phyloP scores from a whole-genome alignment of 2,113 vertebrate genomes.

The Burhinus bistriatus region DNA sequence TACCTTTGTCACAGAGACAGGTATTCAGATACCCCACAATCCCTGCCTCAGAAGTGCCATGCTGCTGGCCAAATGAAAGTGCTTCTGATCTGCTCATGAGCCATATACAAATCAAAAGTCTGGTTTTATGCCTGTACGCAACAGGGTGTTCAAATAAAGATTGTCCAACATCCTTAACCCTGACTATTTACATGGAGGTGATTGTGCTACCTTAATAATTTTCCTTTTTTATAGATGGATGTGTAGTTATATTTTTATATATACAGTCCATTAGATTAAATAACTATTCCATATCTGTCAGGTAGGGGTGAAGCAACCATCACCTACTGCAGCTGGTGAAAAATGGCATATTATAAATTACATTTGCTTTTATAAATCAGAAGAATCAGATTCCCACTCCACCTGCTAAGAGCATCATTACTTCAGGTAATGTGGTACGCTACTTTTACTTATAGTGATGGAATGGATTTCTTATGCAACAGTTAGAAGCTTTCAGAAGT shows the following conservation, averaged over 20 bases:
- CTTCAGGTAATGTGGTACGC: neutral
- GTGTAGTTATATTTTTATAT: neutral
- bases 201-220: neutral
- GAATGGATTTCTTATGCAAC: neutral
- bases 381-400: neutral
- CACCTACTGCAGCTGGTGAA: neutral
- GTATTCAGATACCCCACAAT: accelerated
- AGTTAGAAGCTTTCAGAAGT: neutral
- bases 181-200: neutral
- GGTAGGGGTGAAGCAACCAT: neutral
- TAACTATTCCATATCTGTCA: neutral
- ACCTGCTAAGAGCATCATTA: neutral
- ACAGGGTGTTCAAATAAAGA: neutral
- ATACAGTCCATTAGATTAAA: neutral
- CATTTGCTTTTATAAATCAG: neutral
- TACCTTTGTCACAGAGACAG: neutral
- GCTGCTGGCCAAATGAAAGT: neutral
- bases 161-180: neutral
- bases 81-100: neutral
- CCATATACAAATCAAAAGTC: neutral
- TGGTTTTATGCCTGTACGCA: accelerated
- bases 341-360: neutral
- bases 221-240: neutral
- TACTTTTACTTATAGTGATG: neutral
- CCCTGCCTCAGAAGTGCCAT: accelerated